Percentiles rank a stretch among this genome's conserved stretches.
phyloP scores from a whole-genome alignment of 1,140 invertebrate genomes.

The Drosophila serrata region DNA sequence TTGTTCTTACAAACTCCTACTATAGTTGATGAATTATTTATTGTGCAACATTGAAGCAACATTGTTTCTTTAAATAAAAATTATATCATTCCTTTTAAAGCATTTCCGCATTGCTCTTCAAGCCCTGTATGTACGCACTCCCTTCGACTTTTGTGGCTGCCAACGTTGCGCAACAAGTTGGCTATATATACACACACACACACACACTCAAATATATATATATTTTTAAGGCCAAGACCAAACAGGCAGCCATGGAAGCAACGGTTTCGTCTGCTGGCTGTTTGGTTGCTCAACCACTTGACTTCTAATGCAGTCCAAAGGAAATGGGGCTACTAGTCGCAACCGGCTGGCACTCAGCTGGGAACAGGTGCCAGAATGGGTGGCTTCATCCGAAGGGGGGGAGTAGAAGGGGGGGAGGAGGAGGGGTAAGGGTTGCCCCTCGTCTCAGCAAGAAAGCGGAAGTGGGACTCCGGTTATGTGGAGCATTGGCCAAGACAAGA shows the following conservation, averaged over 20 bases:
- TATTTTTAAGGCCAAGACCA: slow-evolving; percentile 69
- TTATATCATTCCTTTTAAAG: background rate
- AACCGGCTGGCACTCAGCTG: slow-evolving; percentile 25
- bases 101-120: background rate
- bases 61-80: background rate
- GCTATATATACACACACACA: background rate
- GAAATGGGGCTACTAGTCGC: slow-evolving; percentile 72
- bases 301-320: slow-evolving; percentile 70
- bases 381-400: background rate
- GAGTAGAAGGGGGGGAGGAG: background rate
- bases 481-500: slow-evolving; percentile 58
- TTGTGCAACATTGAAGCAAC: background rate
- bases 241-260: slow-evolving; percentile 31
- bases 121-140: slow-evolving; percentile 3
- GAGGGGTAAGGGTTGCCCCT: slow-evolving; percentile 30
- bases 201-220: background rate
- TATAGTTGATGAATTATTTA: slow-evolving; percentile 1
- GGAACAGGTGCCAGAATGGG: slow-evolving; percentile 28
- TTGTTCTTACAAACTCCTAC: background rate
- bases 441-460: slow-evolving; percentile 30
- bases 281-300: slow-evolving; percentile 55
- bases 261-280: slow-evolving; percentile 25
- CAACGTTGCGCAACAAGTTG: slow-evolving; percentile 69
- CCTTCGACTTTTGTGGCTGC: slow-evolving; percentile 13
- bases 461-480: slow-evolving; percentile 49